Base-by-base conservation (phyloP, 1,140 invertebrate species). In the Physella acuta region DNA sequence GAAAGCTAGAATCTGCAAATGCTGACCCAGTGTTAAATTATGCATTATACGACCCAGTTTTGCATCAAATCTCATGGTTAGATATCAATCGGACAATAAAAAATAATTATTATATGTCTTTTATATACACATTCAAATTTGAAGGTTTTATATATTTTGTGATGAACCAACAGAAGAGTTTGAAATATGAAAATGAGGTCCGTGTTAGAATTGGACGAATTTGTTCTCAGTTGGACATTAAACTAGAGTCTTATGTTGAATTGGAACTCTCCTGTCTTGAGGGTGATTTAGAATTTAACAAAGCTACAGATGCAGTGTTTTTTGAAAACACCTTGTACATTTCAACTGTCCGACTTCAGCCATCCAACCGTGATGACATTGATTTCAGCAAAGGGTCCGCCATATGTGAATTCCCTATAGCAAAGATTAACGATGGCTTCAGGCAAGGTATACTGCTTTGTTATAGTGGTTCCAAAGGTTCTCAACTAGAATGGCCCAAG, bases 161-260 rank as follows among this genome's bases (percentile, higher is more conserved):
- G 0, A 73, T 73, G 16, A 63, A 73, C 17, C 75, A 77, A 31
- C 73, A 73, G 31, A 63, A 72, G 30, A 51, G 60, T 37, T n/a
- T 71, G 24, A 0, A 31, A 14, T 2, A 34, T 20, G 20, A 30
- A 2, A 59, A 66, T 31, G 28, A 17, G 0, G 52, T 70, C 39
- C 53, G 67, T 20, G 71, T 71, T 20, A 71, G 64, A 56, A n/a
- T 77, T 24, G 64, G 72, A 16, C 73, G 73, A 20, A 67, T 77
- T 17, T 77, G 73, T 72, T n/a, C 30, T n/a, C 1, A 36, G 24
- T 39, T 63, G 62, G 75, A 75, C 37, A 52, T 5, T 49, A 65
- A 66, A 24, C 73, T 73, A 26, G 53, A 62, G 11, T 72, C 73
- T 0, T 77, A 77, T 44, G 70, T 77, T n/a, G 75, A 77, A 64